These are phyloP conservation scores for Ataeniobius toweri DNA, from an alignment of 2,797 vertebrate genomes.

Conservation along the genomic window DNA sequence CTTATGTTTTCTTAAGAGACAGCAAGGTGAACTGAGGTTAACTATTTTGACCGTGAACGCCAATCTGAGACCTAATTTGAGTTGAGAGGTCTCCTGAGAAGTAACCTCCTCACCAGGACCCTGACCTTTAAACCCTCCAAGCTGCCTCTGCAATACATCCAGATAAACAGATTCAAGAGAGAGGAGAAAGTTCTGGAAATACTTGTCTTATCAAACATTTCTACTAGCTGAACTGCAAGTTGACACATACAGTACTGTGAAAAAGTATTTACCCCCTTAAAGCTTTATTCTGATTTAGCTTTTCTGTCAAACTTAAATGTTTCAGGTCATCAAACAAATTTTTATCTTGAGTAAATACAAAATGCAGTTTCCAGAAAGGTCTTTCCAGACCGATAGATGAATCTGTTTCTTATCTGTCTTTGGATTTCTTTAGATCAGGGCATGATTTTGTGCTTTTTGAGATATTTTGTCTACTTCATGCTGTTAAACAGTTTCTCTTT, in stretches of 20 bases:
- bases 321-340: neutral
- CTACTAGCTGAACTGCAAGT: neutral
- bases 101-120: conserved; percentile 58
- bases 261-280: neutral
- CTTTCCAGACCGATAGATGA: neutral
- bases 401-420: neutral
- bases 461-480: neutral
- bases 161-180: conserved; percentile 38
- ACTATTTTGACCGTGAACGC: conserved; percentile 78
- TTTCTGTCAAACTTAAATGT: neutral
- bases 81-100: conserved; percentile 67
- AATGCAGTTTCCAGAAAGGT: neutral
- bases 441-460: neutral
- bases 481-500: neutral
- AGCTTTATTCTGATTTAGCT: neutral
- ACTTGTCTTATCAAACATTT: conserved; percentile 30
- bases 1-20: conserved; percentile 73
- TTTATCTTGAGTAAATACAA: neutral
- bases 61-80: conserved; percentile 73
- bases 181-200: conserved; percentile 31
- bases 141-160: conserved; percentile 67
- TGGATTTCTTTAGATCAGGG: neutral
- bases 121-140: conserved; percentile 64
- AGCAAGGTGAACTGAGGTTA: conserved; percentile 72
- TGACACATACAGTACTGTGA: neutral